phyloP scores from a whole-genome alignment of 2,797 vertebrate species.

The Apodemus agrarius region DNA sequence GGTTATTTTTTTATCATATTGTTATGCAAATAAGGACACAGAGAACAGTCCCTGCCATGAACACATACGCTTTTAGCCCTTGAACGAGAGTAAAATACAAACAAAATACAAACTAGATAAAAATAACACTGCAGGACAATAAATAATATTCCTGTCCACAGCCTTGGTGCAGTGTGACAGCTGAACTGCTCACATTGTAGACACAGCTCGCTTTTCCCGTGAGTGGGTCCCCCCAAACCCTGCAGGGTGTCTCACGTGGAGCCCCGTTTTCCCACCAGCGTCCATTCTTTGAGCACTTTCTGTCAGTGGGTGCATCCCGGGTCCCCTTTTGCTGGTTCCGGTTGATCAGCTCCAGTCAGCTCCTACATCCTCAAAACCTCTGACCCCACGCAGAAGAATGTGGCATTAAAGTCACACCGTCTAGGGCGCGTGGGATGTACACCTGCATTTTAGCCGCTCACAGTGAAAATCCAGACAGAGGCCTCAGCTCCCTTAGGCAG shows the following conservation, averaged over 20 bases:
- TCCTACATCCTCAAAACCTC: neutral
- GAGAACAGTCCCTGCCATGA: neutral
- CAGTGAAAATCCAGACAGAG: neutral
- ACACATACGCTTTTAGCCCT: neutral
- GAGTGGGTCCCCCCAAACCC: too few relatives aligned
- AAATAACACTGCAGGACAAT: neutral
- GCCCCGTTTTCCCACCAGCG: neutral
- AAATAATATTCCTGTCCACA: neutral
- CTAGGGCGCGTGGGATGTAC: rapidly evolving
- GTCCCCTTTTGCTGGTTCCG: neutral
- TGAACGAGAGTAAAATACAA: neutral
- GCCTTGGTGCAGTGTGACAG: neutral
- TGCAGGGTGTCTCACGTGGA: rapidly evolving
- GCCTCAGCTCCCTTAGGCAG: rapidly evolving
- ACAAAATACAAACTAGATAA: slow-evolving; percentile 7
- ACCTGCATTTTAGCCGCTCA: neutral
- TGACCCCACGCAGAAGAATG: rapidly evolving
- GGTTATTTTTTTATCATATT: slow-evolving; percentile 38
- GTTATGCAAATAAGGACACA: slow-evolving; percentile 33
- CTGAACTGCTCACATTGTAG: neutral
- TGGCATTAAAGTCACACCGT: neutral
- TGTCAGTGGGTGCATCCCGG: rapidly evolving
- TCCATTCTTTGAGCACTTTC: neutral
- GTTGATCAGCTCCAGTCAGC: neutral
- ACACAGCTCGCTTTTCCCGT: neutral